Base-by-base conservation (phyloP, 2,113 vertebrate genomes). In the Saguinus imperator region DNA sequence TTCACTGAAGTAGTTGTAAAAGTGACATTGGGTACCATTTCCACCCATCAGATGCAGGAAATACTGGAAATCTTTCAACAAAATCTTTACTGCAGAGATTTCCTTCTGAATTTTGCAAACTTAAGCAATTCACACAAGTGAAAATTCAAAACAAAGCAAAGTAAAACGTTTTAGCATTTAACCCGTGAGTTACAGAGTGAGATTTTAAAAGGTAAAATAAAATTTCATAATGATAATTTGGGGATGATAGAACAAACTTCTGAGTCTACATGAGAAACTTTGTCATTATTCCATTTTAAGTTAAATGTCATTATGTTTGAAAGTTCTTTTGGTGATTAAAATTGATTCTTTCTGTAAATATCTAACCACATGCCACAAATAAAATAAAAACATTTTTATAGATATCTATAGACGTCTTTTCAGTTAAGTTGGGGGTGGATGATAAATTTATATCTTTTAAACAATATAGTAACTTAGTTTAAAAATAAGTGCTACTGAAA, bases 11-110 rank as follows among this genome's bases (percentile, higher is more conserved):
- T 84, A 83, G 13, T 43, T 94, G 58, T 72, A 84, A 93, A 96
- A 89, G n/a, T 23, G 91, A 3, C 3, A 50, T 43, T 89, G 37
- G 66, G 50, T 48, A 37, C 45, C 16, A 92, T 96, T 96, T 97
- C 86, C 88, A 94, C 64, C 83, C 50, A 92, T 81, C 89, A 96
- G 93, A 96, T 94, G 79, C 94, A 96, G 86, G 94, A 92, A 97
- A 91, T 96, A 89, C 68, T 96, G 86, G 82, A 89, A 91, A 93
- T 95, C 83, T 96, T 98, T 95, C 66, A 82, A 92, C 64, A 87
- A 93, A 97, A 86, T 96, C 75, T 91, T 68, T 89, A 57, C 12
- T 89, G 23, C 81, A 81, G 93, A 94, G 64, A 95, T 95, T 95
- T 94, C 86, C 94, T 97, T 94, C 66, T 94, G 91, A 95, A 94